Evolutionary conservation across 2,113 vertebrate genomes (phyloP).

Genomic region (Alectura lathami): DNA sequence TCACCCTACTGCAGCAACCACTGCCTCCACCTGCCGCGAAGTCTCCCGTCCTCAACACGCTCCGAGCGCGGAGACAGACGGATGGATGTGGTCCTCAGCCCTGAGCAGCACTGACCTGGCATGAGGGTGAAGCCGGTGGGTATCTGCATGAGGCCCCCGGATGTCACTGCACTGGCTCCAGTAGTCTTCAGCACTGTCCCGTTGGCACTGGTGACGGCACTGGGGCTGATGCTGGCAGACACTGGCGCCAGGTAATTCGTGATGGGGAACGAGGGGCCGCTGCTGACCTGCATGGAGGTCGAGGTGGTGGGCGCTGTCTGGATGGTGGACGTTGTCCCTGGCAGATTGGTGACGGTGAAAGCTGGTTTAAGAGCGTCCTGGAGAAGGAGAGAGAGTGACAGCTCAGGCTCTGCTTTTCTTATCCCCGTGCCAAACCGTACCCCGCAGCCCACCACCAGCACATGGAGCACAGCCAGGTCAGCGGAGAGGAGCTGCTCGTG

Average conservation of each 20-base stretch:
- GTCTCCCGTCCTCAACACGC: neutral
- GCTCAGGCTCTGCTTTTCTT: neutral
- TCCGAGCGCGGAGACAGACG: fast-evolving
- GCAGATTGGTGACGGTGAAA: conserved; percentile 94
- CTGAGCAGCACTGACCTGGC: conserved; percentile 84
- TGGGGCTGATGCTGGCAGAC: conserved; percentile 86
- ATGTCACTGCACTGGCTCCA: conserved; percentile 78
- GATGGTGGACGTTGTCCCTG: conserved; percentile 87
- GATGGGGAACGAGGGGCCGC: conserved; percentile 93
- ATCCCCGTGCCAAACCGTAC: neutral
- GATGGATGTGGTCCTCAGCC: neutral
- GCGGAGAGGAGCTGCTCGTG: neutral
- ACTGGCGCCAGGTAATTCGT: conserved; percentile 97
- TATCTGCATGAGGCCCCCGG: conserved; percentile 92
- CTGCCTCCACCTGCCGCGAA: neutral
- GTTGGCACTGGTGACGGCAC: conserved; percentile 87
- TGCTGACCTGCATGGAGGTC: conserved; percentile 98
- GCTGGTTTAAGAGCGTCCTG: conserved; percentile 94
- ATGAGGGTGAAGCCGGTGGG: conserved; percentile 96
- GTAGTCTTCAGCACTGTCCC: conserved; percentile 94
- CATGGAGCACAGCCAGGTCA: neutral
- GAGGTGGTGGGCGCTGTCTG: conserved; percentile 92
- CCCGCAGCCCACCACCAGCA: neutral
- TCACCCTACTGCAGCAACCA: neutral
- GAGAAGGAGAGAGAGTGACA: conserved; percentile 31